These are phyloP conservation scores for Tachysurus fulvidraco DNA, from an alignment of 2,113 vertebrate species.

Conservation along the genomic window DNA sequence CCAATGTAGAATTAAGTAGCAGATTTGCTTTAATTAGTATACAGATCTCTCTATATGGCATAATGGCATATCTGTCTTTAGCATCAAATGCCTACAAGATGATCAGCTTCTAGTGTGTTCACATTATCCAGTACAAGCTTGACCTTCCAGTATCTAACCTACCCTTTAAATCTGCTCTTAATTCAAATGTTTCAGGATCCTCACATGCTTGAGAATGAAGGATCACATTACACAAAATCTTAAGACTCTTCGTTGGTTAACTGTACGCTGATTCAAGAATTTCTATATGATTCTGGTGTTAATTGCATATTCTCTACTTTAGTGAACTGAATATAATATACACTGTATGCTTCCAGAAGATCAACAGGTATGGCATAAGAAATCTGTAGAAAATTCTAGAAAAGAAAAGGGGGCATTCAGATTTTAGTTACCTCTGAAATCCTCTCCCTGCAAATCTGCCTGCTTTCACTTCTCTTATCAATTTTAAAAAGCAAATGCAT, in stretches of 20 bases:
- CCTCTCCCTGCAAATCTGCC: neutral
- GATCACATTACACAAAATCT: neutral
- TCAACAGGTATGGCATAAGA: neutral
- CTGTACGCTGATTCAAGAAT: neutral
- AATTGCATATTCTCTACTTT: neutral
- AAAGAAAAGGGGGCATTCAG: neutral
- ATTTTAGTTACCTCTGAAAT: neutral
- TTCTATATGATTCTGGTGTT: neutral
- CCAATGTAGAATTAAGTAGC: too few relatives aligned
- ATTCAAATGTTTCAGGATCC: neutral
- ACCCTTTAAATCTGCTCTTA: neutral
- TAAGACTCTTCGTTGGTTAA: neutral
- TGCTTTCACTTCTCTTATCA: neutral
- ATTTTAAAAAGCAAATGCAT: neutral
- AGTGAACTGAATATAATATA: neutral
- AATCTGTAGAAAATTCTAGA: neutral
- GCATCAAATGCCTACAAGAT: neutral
- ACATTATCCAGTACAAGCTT: neutral
- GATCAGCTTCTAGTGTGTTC: neutral
- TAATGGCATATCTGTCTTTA: neutral
- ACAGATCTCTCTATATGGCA: neutral
- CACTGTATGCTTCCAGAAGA: neutral
- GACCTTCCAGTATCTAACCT: neutral
- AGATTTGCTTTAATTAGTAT: conserved; percentile 12
- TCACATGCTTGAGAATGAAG: neutral